These are phyloP conservation scores for Ectropis crepuscularia DNA, from an alignment of 2,888 invertebrate species.

Conservation along the genomic window DNA sequence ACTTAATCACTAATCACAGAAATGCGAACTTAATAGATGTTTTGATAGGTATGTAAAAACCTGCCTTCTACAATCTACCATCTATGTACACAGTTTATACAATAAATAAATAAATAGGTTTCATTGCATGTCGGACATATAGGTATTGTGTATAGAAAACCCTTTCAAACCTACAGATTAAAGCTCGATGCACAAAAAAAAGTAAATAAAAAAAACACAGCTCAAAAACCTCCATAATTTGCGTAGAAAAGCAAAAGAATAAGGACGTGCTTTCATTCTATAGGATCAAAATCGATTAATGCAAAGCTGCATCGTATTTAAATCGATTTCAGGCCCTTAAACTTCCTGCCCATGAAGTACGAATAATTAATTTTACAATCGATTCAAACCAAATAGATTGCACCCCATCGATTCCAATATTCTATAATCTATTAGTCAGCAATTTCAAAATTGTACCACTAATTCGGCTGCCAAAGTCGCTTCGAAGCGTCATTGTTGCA, in stretches of 20 bases:
- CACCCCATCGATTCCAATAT: slow-evolving; percentile 69
- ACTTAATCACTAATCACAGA: no score
- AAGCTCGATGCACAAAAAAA: no score
- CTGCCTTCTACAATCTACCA: no score
- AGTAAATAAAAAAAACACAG: not conserved
- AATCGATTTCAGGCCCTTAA: slow-evolving; percentile 36
- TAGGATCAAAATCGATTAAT: slow-evolving; percentile 20
- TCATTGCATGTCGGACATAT: no score
- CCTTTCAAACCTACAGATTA: no score
- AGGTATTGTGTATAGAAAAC: no score
- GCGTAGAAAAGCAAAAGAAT: not conserved
- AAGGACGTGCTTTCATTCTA: slow-evolving; percentile 1
- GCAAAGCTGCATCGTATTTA: slow-evolving; percentile 26
- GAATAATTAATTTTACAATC: slow-evolving; percentile 45
- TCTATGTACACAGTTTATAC: no score
- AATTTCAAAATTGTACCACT: slow-evolving; percentile 59
- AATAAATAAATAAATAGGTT: no score
- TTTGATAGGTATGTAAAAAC: no score
- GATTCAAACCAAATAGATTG: slow-evolving; percentile 48
- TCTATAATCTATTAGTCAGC: slow-evolving; percentile 81
- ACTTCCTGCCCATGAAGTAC: slow-evolving; percentile 35
- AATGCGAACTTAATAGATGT: no score
- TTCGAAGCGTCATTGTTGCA: not conserved
- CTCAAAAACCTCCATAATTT: not conserved
- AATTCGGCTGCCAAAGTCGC: not conserved